These are phyloP conservation scores for Adineta ricciae DNA, from an alignment of 2,888 invertebrate species.

Conservation along the genomic window DNA sequence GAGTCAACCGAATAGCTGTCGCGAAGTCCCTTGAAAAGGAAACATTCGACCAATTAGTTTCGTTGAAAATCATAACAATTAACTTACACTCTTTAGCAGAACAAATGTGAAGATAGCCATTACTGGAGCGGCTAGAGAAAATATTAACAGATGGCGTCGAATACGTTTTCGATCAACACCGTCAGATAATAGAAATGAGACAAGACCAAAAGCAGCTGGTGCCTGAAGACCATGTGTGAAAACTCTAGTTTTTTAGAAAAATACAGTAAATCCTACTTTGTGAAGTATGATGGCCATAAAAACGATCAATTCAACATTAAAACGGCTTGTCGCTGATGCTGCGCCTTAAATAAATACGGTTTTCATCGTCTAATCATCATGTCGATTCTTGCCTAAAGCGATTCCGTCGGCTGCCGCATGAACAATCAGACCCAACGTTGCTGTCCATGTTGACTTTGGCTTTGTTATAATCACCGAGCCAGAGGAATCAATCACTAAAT, in stretches of 20 bases:
- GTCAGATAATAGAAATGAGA: constrained; percentile 89
- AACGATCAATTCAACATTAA: constrained; percentile 90
- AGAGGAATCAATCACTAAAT: constrained; percentile 4
- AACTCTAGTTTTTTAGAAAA: too few relatives aligned
- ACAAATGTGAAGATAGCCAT: constrained; percentile 81
- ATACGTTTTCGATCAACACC: constrained; percentile 79
- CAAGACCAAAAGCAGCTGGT: constrained; percentile 93
- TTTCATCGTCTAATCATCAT: too few relatives aligned
- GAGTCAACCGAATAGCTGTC: constrained; percentile 24
- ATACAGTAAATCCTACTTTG: constrained; percentile 57
- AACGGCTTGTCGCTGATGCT: constrained; percentile 85
- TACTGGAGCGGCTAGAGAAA: constrained; percentile 81
- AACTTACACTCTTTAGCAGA: constrained; percentile 65
- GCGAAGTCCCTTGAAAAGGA: neutral
- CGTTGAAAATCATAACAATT: too few relatives aligned
- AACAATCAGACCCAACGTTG: constrained; percentile 88
- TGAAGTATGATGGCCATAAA: constrained; percentile 97
- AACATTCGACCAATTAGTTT: too few relatives aligned
- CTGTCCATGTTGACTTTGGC: constrained; percentile 61
- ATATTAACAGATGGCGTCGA: constrained; percentile 75
- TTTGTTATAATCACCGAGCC: constrained; percentile 36
- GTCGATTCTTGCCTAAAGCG: neutral
- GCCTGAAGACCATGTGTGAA: constrained; percentile 56
- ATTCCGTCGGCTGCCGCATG: constrained; percentile 72
- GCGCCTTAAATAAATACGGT: constrained; percentile 81